Evolutionary conservation across 2,113 vertebrate genomes (phyloP), one percentile per base, ranked within the genome.

Genomic region (Oenanthe melanoleuca): DNA sequence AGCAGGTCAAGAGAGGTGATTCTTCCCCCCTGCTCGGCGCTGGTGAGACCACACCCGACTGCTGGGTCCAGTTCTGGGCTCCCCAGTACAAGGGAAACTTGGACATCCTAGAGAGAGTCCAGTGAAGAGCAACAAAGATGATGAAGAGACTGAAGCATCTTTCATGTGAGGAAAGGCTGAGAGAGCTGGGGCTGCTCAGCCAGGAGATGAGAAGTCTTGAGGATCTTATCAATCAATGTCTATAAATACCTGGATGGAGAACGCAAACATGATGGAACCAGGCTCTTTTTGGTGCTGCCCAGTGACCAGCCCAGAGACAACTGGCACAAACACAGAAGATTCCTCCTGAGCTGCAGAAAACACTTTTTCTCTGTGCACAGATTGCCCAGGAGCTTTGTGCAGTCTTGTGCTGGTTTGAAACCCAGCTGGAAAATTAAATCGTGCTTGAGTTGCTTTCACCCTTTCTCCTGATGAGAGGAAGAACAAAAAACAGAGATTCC

Each of bases 371-470:
- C 11, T 83, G 15, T 64, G 25, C 14, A 23, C 19, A 44, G 8
- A 8, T 64, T 59, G 8, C 21, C 14, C 24, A 60, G 50, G 28
- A 28, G 28, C 18, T 34, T 29, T 49, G 14, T 44, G 14, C 15
- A 71, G 28, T 80, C 23, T 73, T 47, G 14, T 19, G n/a, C 23
- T 47, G 8, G 3, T 73, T 45, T 22, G 55, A 64, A 45, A 64
- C 6, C 4, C 11, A 64, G 18, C 18, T 18, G 18, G n/a, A 63
- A 84, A 73, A 64, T 45, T 14, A 64, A 63, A 55, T 3, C 2
- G 8, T 1, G 1, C 9, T 38, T 26, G 17, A 55, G 14, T 26
- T 45, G 5, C 26, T 45, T n/a, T 45, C 11, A 38, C 14, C 3
- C 22, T 21, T 55, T 55, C 12, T 53, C 4, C 49, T 26, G 19